Evolutionary conservation across 64 coral and sea anemone species (phyloP), one percentile per base, ranked within the genome.

Genomic region (Dendrophyllia cribrosa): DNA sequence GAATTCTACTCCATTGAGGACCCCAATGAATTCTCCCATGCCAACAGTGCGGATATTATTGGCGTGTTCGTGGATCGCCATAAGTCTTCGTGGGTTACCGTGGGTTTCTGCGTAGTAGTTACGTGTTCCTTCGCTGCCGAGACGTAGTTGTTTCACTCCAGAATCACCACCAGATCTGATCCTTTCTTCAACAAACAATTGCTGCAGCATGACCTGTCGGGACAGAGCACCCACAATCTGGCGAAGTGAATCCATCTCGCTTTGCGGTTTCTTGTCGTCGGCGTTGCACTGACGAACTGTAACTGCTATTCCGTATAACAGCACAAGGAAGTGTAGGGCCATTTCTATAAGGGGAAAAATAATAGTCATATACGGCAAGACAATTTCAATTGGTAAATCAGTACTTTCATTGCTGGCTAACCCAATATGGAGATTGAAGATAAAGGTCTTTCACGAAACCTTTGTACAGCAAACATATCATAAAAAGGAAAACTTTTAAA

Each of bases 1-100:
- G 81, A 95, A 95, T 71, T 95, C 93, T 13, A 95, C 93, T 58
- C 93, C 93, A 24, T 95, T 95, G 13, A 95, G 64, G 24, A 95
- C 88, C 2, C 25, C 93, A 83, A 95, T 78, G 58, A 95, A 84
- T 61, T 95, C 93, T 13, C 93, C 93, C 80, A 95, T 51, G 14
- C 93, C 93, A 20, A 95, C 93, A 5, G 93, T 95, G 59, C 93
- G 88, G 26, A 86, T 78, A 19, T 95, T 95, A 58, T 95, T 95
- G 9, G 93, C 89, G 19, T 95, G 93, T 51, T 95, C 93, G 51
- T 95, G 93, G 44, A 95, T 95, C 17, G 93, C 58, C 16, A 85
- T 20, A 0, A 83, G 26, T 66, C 63, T 92, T 16, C 46, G 49
- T 19, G 67, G 51, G 7, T 59, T 76, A 12, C 62, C 70, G 46